Conservation (phyloP, 2,113 vertebrate genomes). For the Poecile atricapillus region DNA sequence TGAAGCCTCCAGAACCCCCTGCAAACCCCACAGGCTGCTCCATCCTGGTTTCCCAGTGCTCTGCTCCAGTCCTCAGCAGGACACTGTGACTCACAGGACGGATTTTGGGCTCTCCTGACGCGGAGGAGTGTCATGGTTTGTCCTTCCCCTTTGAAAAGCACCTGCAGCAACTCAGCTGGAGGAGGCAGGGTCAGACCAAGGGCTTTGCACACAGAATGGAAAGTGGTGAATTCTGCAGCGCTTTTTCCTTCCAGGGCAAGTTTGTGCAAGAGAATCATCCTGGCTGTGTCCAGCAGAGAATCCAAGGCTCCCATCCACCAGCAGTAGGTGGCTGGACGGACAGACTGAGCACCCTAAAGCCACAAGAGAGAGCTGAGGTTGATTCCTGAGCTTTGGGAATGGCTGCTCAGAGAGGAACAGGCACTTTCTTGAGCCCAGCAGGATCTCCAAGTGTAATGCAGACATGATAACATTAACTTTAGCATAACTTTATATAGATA, state of each 20-base stretch:
- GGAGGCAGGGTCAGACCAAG: background rate
- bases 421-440: background rate
- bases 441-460: background rate
- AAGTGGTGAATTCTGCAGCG: background rate
- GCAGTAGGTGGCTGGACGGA: background rate
- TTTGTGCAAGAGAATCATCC: background rate
- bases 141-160: background rate
- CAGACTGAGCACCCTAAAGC: background rate
- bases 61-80: background rate
- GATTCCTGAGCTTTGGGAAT: background rate
- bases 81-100: background rate
- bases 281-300: background rate
- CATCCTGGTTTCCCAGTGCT: background rate
- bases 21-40: background rate
- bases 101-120: background rate
- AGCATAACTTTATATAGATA: no score
- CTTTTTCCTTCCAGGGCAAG: background rate
- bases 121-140: background rate
- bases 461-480: accelerated
- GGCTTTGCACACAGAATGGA: background rate
- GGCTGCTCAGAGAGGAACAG: background rate
- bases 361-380: background rate
- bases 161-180: background rate
- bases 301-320: background rate
- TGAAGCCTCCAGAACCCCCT: background rate